Evolutionary conservation across 2,888 invertebrate species (phyloP), one percentile per base, ranked within the genome.

Genomic region (Melanargia galathea): DNA sequence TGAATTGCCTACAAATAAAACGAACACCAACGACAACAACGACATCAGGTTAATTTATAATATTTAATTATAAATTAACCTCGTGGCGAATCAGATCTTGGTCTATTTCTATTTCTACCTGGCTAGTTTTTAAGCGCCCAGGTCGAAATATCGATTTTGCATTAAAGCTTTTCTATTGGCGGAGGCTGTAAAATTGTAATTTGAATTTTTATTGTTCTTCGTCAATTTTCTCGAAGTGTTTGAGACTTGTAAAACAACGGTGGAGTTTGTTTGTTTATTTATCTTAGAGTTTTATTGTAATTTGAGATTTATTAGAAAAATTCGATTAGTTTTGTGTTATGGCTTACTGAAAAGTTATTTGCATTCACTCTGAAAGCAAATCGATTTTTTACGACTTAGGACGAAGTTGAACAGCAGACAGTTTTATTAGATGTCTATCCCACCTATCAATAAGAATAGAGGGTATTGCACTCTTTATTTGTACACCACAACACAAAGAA

Each of bases 111-210:
- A 73, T 78, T 73, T 74, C 59, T 66, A 68, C 71, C 74, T 75
- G 77, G 75, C 72, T 71, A 73, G 76, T 75, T 78, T 81, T 80
- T 76, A 75, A 76, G 70, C 72, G 71, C 67, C 72, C 67, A 70
- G 68, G 65, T 72, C 68, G 62, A 66, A 63, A 65, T 77, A 80
- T 79, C 77, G 75, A 78, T 80, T 76, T 77, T 71, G 67, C 70
- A 79, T 76, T 80, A 76, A 82, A 79, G 76, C 75, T 79, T 77
- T 75, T 35, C 52, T 60, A 56, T 62, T 49, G 22, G 18, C 43
- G 48, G 49, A 58, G 46, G 46, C 51, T 30, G 35, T 59, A 49
- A 61, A 57, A 61, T 26, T 61, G 51, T 64, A 57, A 57, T 57
- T 57, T 57, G 46, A 57, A 57, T 46, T 57, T 57, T 57, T 57